Conservation (phyloP, 2,888 invertebrate genomes). For the Melangyna quadrimaculata region DNA sequence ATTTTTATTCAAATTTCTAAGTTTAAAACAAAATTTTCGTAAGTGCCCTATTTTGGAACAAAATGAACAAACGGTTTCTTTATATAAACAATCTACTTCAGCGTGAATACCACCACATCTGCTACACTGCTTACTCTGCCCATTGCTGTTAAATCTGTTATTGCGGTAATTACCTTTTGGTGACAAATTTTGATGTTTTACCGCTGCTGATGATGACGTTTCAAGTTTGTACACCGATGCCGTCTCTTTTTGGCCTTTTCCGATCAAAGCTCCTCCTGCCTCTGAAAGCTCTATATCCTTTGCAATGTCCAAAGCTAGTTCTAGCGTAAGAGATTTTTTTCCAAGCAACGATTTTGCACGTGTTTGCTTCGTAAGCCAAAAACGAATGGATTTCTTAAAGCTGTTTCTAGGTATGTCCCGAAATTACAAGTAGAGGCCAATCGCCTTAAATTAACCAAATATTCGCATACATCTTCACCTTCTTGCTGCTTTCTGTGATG, state of each 20-base stretch:
- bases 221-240: not conserved
- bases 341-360: slow-evolving; percentile 73
- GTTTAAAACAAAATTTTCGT: slow-evolving; percentile 54
- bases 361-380: slow-evolving; percentile 30
- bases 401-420: slow-evolving; percentile 72
- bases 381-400: slow-evolving; percentile 73
- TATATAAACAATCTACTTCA: slow-evolving; percentile 2
- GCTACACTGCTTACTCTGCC: not conserved
- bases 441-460: slow-evolving; percentile 64
- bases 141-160: not conserved
- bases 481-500: slow-evolving; percentile 71
- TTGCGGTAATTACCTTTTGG: not conserved
- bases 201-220: not conserved
- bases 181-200: not conserved
- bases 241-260: not conserved
- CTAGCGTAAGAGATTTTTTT: slow-evolving; percentile 69
- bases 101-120: not conserved
- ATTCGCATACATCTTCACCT: slow-evolving; percentile 70
- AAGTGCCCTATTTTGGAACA: slow-evolving; percentile 63
- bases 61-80: not conserved
- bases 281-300: not conserved
- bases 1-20: not conserved
- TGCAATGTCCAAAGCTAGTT: slow-evolving; percentile 70
- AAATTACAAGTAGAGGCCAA: slow-evolving; percentile 72
- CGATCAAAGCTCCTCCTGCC: not conserved